Evolutionary conservation across 2,797 vertebrate genomes (phyloP).

Genomic region (Rhinella marina): DNA sequence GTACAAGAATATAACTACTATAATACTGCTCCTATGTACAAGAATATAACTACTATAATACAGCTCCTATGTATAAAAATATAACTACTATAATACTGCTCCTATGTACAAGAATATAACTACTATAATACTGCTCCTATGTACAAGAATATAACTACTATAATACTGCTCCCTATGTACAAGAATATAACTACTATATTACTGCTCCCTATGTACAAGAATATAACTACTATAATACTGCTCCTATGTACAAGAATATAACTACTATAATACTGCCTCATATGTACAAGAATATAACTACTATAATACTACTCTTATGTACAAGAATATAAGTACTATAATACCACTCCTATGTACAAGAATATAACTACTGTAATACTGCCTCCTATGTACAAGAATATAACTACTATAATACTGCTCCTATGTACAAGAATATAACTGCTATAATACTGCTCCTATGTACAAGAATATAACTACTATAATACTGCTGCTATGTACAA

Average conservation of each 20-base stretch:
- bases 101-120: no score
- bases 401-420: neutral
- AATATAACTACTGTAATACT: no score
- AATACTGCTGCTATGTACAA: no score
- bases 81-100: conserved; percentile 2
- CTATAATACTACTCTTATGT: neutral
- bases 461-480: no score
- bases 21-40: neutral
- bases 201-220: neutral
- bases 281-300: conserved; percentile 1
- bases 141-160: neutral
- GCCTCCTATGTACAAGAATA: neutral
- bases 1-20: conserved; percentile 7
- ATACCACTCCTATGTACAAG: no score
- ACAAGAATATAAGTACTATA: no score
- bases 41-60: conserved; percentile 11
- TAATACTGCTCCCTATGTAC: neutral
- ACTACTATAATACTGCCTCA: neutral
- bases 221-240: neutral
- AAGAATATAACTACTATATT: neutral
- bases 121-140: no score
- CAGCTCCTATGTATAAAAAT: neutral
- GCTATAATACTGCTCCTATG: no score
- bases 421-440: no score
- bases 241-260: no score